phyloP scores from a whole-genome alignment of 2,888 invertebrate genomes.

The Andrena bicolor region DNA sequence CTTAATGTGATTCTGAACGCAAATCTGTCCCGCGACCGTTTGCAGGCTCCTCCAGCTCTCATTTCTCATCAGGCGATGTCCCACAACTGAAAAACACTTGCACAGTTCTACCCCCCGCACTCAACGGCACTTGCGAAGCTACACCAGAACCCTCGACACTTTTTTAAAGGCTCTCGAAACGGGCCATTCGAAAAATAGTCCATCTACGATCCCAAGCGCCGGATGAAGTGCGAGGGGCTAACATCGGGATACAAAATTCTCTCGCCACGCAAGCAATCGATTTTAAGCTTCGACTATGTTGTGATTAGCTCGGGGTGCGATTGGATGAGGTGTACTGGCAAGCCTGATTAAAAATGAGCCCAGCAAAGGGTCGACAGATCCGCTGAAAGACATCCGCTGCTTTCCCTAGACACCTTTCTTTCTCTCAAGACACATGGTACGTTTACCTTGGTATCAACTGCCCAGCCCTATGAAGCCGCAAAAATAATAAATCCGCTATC shows the following conservation, averaged over 20 bases:
- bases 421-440: slow-evolving; percentile 20
- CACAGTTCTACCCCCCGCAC: not conserved
- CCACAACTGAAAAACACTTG: not conserved
- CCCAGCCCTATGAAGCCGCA: slow-evolving; percentile 60
- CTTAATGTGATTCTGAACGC: not conserved
- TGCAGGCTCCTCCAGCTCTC: not conserved
- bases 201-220: not conserved
- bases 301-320: not conserved
- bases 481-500: slow-evolving; percentile 71
- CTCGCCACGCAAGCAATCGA: not conserved
- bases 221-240: not conserved
- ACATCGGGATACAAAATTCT: slow-evolving; percentile 3
- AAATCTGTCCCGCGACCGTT: slow-evolving; percentile 17
- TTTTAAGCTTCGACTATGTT: not conserved
- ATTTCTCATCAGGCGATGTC: not conserved
- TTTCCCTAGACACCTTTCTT: slow-evolving; percentile 5
- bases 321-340: not conserved
- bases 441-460: slow-evolving; percentile 7
- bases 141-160: not conserved
- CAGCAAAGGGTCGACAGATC: slow-evolving; percentile 24
- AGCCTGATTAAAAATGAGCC: slow-evolving; percentile 28
- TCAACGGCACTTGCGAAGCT: not conserved
- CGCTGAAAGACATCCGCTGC: slow-evolving; percentile 15
- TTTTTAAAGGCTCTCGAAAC: not conserved
- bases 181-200: not conserved